Evolutionary conservation across 37 sponge, comb jelly and placozoan species (phyloP).

Genomic region (Amphimedon queenslandica): DNA sequence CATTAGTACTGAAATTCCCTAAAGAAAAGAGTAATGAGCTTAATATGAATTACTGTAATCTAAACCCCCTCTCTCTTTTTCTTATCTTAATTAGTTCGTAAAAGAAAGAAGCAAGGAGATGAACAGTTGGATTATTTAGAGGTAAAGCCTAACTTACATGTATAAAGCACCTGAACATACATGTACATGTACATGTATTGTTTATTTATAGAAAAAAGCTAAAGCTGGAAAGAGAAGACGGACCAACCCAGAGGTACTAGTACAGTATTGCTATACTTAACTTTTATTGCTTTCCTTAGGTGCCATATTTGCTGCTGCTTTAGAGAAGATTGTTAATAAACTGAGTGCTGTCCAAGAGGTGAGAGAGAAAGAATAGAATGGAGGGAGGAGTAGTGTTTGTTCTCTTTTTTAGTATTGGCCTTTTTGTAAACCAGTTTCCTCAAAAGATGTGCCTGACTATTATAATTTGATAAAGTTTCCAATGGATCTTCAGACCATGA

Average conservation of each 20-base stretch:
- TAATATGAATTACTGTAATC: background rate
- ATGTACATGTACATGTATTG: slow-evolving; percentile 16
- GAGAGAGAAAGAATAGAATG: no score
- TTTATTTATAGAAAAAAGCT: slow-evolving; percentile 37
- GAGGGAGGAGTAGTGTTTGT: no score
- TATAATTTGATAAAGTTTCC: slow-evolving; percentile 89
- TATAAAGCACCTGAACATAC: background rate
- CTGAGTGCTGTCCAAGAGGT: slow-evolving; percentile 57
- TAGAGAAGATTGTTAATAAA: slow-evolving; percentile 65
- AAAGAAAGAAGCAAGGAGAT: slow-evolving; percentile 37
- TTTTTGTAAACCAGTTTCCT: slow-evolving; percentile 88
- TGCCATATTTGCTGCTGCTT: no score
- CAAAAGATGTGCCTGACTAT: slow-evolving; percentile 92
- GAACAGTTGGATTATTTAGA: slow-evolving; percentile 86
- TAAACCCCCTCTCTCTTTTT: no score
- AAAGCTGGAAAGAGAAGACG: slow-evolving; percentile 63
- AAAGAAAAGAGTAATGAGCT: slow-evolving; percentile 27
- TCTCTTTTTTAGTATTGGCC: slow-evolving; percentile 54
- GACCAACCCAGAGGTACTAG: slow-evolving; percentile 77
- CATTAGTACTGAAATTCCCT: slow-evolving; percentile 76
- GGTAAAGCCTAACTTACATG: background rate
- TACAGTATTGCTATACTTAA: no score
- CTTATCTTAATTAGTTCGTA: no score
- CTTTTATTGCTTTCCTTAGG: no score
- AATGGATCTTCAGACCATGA: no score